Percentiles rank a stretch among this genome's conserved stretches.
phyloP scores from a whole-genome alignment of 2,797 vertebrate species.

The Galago senegalensis region DNA sequence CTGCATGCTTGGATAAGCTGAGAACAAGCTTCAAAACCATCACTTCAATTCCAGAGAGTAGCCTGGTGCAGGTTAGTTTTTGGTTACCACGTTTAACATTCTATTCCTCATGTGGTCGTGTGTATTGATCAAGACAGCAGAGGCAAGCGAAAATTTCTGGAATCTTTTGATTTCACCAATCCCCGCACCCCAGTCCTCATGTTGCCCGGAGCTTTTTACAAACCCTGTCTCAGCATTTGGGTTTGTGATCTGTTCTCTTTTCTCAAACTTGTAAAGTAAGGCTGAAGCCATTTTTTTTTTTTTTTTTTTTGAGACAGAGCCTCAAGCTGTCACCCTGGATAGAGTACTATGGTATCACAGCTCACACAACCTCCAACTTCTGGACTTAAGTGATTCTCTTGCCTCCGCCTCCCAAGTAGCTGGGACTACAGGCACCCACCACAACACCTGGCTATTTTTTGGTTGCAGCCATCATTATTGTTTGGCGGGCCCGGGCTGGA shows the following conservation, averaged over 20 bases:
- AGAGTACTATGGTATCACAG: no score
- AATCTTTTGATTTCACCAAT: not conserved
- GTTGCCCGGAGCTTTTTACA: not conserved
- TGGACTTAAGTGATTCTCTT: no score
- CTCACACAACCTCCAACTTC: no score
- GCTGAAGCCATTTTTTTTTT: not conserved
- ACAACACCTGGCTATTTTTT: no score
- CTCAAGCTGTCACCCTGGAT: no score
- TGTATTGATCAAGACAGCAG: no score
- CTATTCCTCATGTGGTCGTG: not conserved
- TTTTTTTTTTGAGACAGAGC: no score
- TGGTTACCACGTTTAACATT: rapidly evolving
- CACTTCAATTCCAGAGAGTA: conserved; percentile 92
- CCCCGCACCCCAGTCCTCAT: rapidly evolving
- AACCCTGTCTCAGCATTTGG: rapidly evolving
- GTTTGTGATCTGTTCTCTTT: not conserved
- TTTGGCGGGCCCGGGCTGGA: no score
- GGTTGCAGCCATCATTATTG: no score
- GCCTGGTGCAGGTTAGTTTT: conserved; percentile 92
- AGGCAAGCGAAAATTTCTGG: not conserved
- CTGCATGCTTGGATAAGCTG: conserved; percentile 92
- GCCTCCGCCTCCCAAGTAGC: no score
- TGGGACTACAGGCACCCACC: no score
- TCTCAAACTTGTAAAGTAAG: not conserved
- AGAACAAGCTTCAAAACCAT: conserved; percentile 92